phyloP scores from a whole-genome alignment of 1,140 invertebrate species.

The Bombus pyrosoma region DNA sequence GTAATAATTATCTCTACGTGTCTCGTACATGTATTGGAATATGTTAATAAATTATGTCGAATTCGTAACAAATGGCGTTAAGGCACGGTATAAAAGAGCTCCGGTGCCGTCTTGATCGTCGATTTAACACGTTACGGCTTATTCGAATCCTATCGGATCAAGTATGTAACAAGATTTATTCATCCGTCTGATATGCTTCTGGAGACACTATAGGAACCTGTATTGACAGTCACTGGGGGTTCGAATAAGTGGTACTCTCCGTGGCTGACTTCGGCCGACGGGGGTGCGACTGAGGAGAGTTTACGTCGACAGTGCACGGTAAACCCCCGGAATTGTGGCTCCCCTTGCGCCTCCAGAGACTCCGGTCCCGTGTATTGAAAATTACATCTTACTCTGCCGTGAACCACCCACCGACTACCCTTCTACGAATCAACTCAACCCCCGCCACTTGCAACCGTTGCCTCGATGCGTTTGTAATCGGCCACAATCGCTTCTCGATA shows the following conservation, averaged over 20 bases:
- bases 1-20: no score
- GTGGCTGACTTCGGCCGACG: constrained; percentile 72
- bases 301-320: constrained; percentile 80
- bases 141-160: constrained; percentile 50
- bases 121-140: constrained; percentile 35
- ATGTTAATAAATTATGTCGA: no score
- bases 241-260: constrained; percentile 75
- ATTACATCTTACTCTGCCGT: constrained; percentile 79
- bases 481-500: constrained; percentile 55
- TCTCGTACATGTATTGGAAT: no score
- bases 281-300: constrained; percentile 79
- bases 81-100: not conserved
- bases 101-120: not conserved
- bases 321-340: constrained; percentile 80
- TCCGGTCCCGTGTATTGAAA: constrained; percentile 77
- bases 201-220: constrained; percentile 59
- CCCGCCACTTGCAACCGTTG: constrained; percentile 45
- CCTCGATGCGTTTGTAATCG: constrained; percentile 72
- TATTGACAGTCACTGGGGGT: constrained; percentile 74
- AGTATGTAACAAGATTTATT: constrained; percentile 61
- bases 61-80: no score
- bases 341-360: constrained; percentile 78
- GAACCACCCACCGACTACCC: constrained; percentile 55
- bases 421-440: constrained; percentile 51
- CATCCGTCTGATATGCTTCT: constrained; percentile 54